These are phyloP conservation scores for Acanthacorydalis orientalis DNA, from an alignment of 2,888 invertebrate genomes.

Conservation along the genomic window DNA sequence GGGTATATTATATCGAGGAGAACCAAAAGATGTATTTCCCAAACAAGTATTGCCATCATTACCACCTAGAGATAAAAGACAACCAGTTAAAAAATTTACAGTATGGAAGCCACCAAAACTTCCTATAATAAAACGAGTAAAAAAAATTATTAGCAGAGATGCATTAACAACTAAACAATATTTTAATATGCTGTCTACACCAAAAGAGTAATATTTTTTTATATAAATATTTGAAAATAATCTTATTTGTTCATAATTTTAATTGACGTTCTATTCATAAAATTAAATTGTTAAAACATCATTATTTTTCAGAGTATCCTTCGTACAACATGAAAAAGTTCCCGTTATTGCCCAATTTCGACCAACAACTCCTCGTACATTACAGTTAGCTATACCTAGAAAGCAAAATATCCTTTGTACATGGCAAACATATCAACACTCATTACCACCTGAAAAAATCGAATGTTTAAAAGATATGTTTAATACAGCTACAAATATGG, in stretches of 20 bases:
- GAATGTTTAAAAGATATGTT: neutral
- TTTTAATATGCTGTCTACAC: neutral
- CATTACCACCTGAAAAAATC: neutral
- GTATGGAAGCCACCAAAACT: neutral
- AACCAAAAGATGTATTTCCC: neutral
- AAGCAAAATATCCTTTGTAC: neutral
- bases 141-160: neutral
- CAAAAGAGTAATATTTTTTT: neutral
- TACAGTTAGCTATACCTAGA: constrained; percentile 17
- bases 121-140: neutral
- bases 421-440: neutral
- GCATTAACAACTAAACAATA: neutral
- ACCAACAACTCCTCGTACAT: constrained; percentile 15
- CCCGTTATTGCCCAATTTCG: neutral
- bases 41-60: neutral
- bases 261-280: no score
- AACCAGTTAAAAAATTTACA: neutral
- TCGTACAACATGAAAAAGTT: neutral
- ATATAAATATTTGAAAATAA: no score
- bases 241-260: no score
- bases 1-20: neutral
- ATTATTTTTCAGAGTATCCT: neutral
- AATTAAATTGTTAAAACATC: no score
- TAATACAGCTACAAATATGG: neutral
- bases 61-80: neutral